Conservation (phyloP, 2,888 invertebrate species). For the Portevinia maculata region DNA sequence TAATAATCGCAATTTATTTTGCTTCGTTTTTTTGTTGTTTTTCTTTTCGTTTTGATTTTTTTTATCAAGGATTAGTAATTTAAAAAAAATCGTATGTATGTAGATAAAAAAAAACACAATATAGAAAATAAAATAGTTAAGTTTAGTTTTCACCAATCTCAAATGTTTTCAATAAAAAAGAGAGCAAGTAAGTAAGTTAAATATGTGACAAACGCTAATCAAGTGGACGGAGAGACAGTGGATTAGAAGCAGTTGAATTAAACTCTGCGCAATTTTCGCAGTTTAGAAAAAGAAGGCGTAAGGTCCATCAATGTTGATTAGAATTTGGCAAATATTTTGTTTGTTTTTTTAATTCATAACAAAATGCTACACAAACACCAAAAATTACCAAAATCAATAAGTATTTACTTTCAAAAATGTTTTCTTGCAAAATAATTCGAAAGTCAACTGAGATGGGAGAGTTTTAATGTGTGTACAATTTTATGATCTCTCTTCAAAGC, state of each 20-base stretch:
- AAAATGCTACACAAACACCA: constrained; percentile 80
- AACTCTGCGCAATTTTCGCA: neutral
- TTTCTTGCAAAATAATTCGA: constrained; percentile 70
- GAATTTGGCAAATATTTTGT: constrained; percentile 55
- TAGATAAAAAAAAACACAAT: constrained; percentile 48
- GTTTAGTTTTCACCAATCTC: constrained; percentile 74
- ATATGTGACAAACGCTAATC: constrained; percentile 56
- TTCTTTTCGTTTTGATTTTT: constrained; percentile 23
- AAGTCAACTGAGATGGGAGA: constrained; percentile 62
- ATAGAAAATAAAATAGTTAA: constrained; percentile 59
- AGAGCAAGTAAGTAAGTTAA: constrained; percentile 71
- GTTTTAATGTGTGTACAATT: neutral
- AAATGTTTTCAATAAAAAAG: constrained; percentile 74
- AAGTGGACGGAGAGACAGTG: constrained; percentile 53
- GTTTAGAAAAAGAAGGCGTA: too few species aligned
- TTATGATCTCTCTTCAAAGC: neutral
- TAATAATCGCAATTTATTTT: constrained; percentile 65
- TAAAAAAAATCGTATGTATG: constrained; percentile 62
- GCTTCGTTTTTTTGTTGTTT: constrained; percentile 37
- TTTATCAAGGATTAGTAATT: constrained; percentile 66
- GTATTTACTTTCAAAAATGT: constrained; percentile 72
- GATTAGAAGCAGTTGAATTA: constrained; percentile 34
- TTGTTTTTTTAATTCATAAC: constrained; percentile 76
- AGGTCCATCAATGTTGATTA: too few species aligned
- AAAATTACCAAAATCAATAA: constrained; percentile 76